phyloP scores from a whole-genome alignment of 2,113 vertebrate genomes.

The Oenanthe melanoleuca region DNA sequence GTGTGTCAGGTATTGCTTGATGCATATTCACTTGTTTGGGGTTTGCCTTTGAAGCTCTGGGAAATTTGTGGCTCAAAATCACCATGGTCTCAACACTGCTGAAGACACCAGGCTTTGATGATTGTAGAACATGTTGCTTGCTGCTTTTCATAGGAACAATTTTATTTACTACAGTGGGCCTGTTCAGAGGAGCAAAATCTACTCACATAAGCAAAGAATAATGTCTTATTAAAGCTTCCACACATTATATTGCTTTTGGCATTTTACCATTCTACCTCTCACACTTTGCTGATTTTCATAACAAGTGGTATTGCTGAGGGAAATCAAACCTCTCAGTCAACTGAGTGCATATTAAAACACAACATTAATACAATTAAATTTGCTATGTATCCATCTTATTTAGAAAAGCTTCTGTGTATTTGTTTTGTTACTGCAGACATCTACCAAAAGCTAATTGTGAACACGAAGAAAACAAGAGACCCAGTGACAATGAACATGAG shows the following conservation, averaged over 20 bases:
- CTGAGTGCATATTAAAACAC: background rate
- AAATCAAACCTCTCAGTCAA: background rate
- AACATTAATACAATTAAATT: background rate
- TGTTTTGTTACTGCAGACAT: background rate
- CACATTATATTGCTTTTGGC: background rate
- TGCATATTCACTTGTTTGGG: background rate
- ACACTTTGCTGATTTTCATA: background rate
- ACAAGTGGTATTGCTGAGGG: background rate
- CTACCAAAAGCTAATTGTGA: background rate
- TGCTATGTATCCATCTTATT: background rate
- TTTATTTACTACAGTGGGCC: background rate
- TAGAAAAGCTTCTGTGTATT: background rate
- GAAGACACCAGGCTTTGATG: background rate
- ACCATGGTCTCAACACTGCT: background rate
- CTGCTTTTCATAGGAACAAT: background rate
- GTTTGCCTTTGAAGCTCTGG: background rate
- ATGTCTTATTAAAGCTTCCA: background rate
- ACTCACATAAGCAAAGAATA: background rate
- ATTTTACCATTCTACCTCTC: background rate
- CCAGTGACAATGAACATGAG: background rate
- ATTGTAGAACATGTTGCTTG: background rate
- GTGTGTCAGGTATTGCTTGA: background rate
- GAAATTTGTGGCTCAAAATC: background rate
- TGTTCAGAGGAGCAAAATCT: background rate
- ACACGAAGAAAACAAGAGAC: background rate